These are phyloP conservation scores for Synergus itoensis DNA, from an alignment of 2,888 invertebrate species.

Conservation along the genomic window DNA sequence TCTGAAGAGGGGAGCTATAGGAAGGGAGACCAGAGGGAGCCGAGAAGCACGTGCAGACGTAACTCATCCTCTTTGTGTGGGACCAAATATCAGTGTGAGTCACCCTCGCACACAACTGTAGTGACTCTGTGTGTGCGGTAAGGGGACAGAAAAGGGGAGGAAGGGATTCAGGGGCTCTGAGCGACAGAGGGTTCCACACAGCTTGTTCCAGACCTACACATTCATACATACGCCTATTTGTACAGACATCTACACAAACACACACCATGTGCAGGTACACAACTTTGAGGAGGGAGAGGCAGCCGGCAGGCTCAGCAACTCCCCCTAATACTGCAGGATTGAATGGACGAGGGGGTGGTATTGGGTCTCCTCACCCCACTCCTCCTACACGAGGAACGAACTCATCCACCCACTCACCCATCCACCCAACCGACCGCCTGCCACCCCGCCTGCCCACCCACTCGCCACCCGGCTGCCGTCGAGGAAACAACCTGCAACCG, in stretches of 20 bases:
- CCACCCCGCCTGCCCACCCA: constrained; percentile 78
- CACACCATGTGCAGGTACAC: background rate
- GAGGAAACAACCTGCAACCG: constrained; percentile 77
- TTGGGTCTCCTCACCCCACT: constrained; percentile 74
- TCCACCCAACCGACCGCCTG: constrained; percentile 69
- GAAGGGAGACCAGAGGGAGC: constrained; percentile 45
- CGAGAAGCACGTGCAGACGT: constrained; percentile 43
- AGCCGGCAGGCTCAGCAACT: constrained; percentile 66
- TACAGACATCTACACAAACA: background rate
- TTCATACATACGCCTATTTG: constrained; percentile 11
- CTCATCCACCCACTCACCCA: constrained; percentile 66
- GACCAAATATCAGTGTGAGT: constrained; percentile 72
- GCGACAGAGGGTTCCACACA: constrained; percentile 27
- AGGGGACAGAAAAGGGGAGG: constrained; percentile 46
- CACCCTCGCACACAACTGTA: constrained; percentile 35
- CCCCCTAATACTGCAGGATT: constrained; percentile 69
- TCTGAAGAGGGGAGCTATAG: constrained; percentile 48
- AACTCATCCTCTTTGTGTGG: constrained; percentile 55
- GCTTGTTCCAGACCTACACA: constrained; percentile 38
- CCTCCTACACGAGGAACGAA: constrained; percentile 66
- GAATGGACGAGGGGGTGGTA: constrained; percentile 72
- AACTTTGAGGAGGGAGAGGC: constrained; percentile 53
- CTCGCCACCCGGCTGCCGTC: constrained; percentile 77
- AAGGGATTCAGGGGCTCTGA: constrained; percentile 46
- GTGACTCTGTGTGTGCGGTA: background rate